Evolutionary conservation across 2,888 invertebrate genomes (phyloP), one percentile per base, ranked within the genome.

Genomic region (Lypha dubia): DNA sequence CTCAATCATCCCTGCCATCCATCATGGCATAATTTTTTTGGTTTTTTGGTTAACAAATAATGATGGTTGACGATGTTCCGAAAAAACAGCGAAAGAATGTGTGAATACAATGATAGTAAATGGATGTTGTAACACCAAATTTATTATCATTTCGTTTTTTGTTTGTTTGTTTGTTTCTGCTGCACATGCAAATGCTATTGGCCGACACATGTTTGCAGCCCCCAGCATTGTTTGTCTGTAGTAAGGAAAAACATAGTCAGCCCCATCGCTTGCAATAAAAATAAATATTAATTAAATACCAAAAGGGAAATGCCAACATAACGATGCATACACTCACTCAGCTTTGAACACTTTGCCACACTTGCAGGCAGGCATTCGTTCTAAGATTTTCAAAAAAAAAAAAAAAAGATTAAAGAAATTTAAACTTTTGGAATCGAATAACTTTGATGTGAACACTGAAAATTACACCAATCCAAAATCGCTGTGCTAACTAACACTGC

Each of bases 11-110:
- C 60, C 22, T 65, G 62, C n/a, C 20, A 44, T 38, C 63, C 24
- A 44, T 46, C 79, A 62, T 24, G 32, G 60, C 28, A 35, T 65
- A 56, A 22, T 49, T 65, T 17, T 65, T 49, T 51, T 60, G 41
- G n/a, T n/a, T n/a, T n/a, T 67, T 73, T 58, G 49, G 60, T 44
- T 60, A 80, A 73, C 74, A 67, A 24, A 49, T 74, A 51, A 58
- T 74, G 65, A 67, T 73, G 71, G n/a, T 63, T 58, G 53, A 62
- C 68, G 80, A 62, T 75, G 44, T 46, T 74, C 46, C n/a, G 44
- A 56, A 46, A 65, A 80, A 62, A 44, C 13, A 53, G 22, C 3
- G 62, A 62, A 67, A 58, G 1, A 28, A 1, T 41, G 35, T 28
- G n/a, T 63, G 56, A 44, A 41, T 38, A 49, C n/a, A 44, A 51